A percentile compares a stretch with the other conserved stretches of the same genome.
These are phyloP conservation scores for Drosophila pegasa DNA, from an alignment of 2,888 invertebrate genomes.

Conservation along the genomic window DNA sequence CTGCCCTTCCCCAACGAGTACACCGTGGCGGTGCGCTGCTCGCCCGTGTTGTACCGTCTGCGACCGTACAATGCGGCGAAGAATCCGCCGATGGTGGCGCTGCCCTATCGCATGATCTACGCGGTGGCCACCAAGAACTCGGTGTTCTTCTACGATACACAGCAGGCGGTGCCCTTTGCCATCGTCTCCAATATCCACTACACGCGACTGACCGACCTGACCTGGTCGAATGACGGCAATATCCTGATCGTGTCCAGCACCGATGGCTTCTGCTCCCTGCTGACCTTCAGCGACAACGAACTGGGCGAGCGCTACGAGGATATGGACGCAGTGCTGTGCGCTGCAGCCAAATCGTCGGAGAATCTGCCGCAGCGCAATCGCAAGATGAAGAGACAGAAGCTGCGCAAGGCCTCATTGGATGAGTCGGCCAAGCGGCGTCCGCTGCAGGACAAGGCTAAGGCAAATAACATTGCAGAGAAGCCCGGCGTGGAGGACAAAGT, in stretches of 20 bases:
- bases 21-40: constrained; percentile 93
- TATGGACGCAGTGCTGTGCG: constrained; percentile 80
- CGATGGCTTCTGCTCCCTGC: constrained; percentile 95
- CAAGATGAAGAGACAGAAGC: constrained; percentile 66
- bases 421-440: constrained; percentile 43
- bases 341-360: constrained; percentile 61
- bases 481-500: neutral
- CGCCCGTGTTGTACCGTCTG: constrained; percentile 90
- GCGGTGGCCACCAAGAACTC: constrained; percentile 96
- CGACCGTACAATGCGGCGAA: constrained; percentile 83
- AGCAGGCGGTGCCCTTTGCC: constrained; percentile 92
- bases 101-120: constrained; percentile 93
- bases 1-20: constrained; percentile 92
- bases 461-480: constrained; percentile 23
- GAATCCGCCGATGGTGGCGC: constrained; percentile 87
- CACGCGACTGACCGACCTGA: constrained; percentile 93
- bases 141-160: constrained; percentile 94
- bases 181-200: constrained; percentile 94
- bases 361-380: constrained; percentile 41
- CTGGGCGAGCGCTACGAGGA: constrained; percentile 87
- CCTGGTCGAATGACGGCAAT: constrained; percentile 93
- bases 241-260: constrained; percentile 92
- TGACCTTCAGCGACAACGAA: constrained; percentile 91
- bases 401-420: constrained; percentile 60
- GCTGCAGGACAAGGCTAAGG: constrained; percentile 53